Conservation (phyloP, 2,797 vertebrate genomes). For the Enteromius thamalakanensis region DNA sequence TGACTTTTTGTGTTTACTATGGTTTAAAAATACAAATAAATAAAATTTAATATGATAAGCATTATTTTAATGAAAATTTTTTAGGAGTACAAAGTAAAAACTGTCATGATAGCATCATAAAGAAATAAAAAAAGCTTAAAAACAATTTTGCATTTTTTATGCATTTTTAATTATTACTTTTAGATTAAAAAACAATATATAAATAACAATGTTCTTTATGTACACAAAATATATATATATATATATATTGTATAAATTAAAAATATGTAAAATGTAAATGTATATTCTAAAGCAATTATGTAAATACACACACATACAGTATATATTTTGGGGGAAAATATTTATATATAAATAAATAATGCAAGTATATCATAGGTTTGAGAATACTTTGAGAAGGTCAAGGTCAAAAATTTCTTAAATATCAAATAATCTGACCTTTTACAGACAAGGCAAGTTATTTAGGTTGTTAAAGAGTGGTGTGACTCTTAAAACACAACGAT, state of each 20-base stretch:
- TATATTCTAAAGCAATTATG: too few species aligned
- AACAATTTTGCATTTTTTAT: neutral
- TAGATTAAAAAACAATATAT: neutral
- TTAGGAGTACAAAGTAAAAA: too few species aligned
- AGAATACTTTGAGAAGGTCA: neutral
- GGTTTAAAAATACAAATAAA: neutral
- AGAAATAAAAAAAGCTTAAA: neutral
- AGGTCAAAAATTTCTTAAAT: neutral
- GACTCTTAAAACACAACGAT: neutral
- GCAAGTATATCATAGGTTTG: too few species aligned
- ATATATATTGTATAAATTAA: too few species aligned
- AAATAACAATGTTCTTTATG: neutral
- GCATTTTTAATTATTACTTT: neutral
- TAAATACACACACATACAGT: too few species aligned
- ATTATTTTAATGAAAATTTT: too few species aligned
- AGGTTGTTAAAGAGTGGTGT: neutral
- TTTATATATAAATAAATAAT: too few species aligned
- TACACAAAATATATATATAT: neutral
- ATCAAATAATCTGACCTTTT: neutral
- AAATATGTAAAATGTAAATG: too few species aligned
- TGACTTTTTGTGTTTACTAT: neutral
- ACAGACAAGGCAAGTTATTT: neutral
- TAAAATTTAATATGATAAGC: too few species aligned
- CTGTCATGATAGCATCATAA: neutral
- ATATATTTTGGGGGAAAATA: too few species aligned